Evolutionary conservation across 2,888 invertebrate species (phyloP), one percentile per base, ranked within the genome.

Genomic region (Ptilodon capucinus): DNA sequence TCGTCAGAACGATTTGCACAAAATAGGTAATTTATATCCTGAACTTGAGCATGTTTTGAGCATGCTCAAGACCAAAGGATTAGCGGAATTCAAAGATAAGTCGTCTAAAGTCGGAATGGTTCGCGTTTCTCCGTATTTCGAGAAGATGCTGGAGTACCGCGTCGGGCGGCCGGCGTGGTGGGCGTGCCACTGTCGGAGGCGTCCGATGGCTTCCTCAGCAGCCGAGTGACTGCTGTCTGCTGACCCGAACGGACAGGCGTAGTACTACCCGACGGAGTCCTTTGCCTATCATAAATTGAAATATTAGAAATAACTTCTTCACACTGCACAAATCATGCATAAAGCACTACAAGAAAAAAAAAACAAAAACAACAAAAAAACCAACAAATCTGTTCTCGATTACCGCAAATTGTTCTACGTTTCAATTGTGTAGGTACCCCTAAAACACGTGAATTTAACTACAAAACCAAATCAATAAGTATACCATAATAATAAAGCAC

Each of bases 261-360:
- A 56, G 94, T 94, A 54, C 95, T 95, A 48, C 95, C 95, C 46
- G 95, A 95, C 44, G 95, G 95, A 60, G 95, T 95, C 77, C 95
- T 92, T 81, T 95, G 94, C 87, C 95, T 95, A 81, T n/a, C n/a
- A n/a, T n/a, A n/a, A n/a, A n/a, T n/a, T n/a, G n/a, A n/a, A n/a
- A n/a, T n/a, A n/a, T n/a, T n/a, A n/a, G n/a, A 50, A 41, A 62
- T 25, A 38, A 25, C 41, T 41, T 23, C 44, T 44, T 48, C 8
- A 34, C 30, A 21, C 19, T 39, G 40, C 2, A 16, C 16, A 25
- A 25, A 49, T 49, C 69, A 63, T 62, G 64, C 75, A 16, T 9
- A 71, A 75, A 69, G 57, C 64, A 43, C 54, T 57, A 59, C 44
- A 53, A 44, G 52, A 58, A 51, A 52, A 9, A 49, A 49, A 50